Evolutionary conservation across 2,113 vertebrate species (phyloP), one percentile per base, ranked within the genome.

Genomic region (Dasypus novemcinctus): DNA sequence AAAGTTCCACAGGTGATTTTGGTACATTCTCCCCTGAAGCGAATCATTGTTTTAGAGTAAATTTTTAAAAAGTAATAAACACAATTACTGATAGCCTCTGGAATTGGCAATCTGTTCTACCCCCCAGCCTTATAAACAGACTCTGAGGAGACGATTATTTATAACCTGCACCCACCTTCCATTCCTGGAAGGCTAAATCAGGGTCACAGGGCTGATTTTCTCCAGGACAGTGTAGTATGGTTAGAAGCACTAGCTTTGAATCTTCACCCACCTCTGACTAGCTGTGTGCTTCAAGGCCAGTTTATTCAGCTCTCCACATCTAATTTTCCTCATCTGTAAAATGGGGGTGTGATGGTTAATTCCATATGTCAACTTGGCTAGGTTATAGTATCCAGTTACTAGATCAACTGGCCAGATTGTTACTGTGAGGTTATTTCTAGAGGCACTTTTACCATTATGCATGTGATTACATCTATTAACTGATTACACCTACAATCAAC

Each of bases 41-140:
- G 23, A 83, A 74, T 25, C 38, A n/a, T 29, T 86, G 29, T 29
- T 59, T 75, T 54, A 23, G 57, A 66, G 23, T 43, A 57, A 71
- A 86, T 20, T 74, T 72, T 21, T 72, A 38, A 41, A 69, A 79
- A 82, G 63, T 18, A 81, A 57, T 12, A 4, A 91, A 38, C 33
- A 66, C 21, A 33, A 69, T 36, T 52, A 41, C 36, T 20, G 46
- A 76, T 12, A 29, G 46, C 4, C 15, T 41, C 76, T 23, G 23
- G 54, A 72, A 46, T 0, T 8, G 36, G 46, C 25, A 2, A 0
- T 13, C 49, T 25, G 8, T 27, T 64, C 25, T 0, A 4, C n/a
- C 5, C 36, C 36, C 36, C 7, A 0, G 41, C 18, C 46, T 43
- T 27, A 38, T 0, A 52, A 33, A 41, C 0, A n/a, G 43, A 29